phyloP scores from a whole-genome alignment of 2,888 invertebrate genomes.

The Ophion ventricosus region DNA sequence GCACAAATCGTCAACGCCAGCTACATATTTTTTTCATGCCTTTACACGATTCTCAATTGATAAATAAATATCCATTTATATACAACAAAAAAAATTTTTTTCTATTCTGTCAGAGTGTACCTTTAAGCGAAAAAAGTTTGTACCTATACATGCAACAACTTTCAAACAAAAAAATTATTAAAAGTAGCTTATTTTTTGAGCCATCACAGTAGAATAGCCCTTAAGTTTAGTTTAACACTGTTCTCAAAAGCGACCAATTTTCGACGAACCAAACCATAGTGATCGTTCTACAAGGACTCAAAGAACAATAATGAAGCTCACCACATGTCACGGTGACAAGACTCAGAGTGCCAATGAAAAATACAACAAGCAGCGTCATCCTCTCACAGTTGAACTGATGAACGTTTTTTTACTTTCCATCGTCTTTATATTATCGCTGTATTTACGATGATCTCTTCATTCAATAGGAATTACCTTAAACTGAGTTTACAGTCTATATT shows the following conservation, averaged over 20 bases:
- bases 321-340: constrained; percentile 1
- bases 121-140: no score
- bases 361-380: neutral
- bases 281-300: neutral
- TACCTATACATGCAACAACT: no score
- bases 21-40: no score
- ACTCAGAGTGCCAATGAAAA: neutral
- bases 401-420: neutral
- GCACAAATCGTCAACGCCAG: no score
- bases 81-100: no score
- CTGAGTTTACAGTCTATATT: neutral
- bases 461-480: neutral
- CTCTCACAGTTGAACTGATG: neutral
- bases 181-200: no score
- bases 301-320: neutral
- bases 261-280: neutral
- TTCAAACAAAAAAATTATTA: no score
- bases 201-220: no score
- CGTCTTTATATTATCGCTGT: neutral
- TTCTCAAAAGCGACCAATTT: neutral
- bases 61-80: no score
- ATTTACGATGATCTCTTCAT: neutral
- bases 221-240: no score
- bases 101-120: no score
- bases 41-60: no score